These are phyloP conservation scores for Perodicticus potto DNA, from an alignment of 2,797 vertebrate species.

Conservation along the genomic window DNA sequence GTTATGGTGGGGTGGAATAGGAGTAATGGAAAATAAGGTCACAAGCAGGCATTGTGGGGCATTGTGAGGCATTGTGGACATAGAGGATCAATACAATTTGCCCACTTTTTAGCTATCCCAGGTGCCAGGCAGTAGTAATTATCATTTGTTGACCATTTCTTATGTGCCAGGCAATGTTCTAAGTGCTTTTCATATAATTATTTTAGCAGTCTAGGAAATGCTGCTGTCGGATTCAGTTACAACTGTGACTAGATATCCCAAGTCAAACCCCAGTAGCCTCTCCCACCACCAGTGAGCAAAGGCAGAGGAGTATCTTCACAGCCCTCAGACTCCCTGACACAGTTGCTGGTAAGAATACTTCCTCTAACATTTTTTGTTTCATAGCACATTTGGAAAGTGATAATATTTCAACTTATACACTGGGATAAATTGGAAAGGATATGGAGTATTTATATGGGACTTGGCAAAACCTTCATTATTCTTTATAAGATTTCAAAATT, in stretches of 20 bases:
- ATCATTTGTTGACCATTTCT: neutral
- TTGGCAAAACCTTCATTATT: neutral
- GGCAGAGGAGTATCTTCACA: neutral
- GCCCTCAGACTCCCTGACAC: neutral
- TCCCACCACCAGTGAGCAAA: neutral
- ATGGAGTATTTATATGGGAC: neutral
- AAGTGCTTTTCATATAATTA: neutral
- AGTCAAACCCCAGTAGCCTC: neutral
- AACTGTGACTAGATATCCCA: neutral
- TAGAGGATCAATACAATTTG: neutral
- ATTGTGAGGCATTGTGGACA: neutral
- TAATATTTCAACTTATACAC: neutral
- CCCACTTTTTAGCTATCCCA: neutral
- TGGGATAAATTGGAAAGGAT: neutral
- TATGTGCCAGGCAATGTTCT: neutral
- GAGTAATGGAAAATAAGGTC: neutral
- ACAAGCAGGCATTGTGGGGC: neutral
- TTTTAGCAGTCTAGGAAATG: neutral
- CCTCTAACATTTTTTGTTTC: neutral
- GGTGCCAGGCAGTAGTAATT: neutral
- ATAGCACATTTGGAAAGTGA: neutral
- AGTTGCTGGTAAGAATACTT: neutral
- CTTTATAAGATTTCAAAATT: slow-evolving; percentile 53
- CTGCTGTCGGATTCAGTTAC: neutral
- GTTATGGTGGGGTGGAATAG: neutral